Percentiles rank a stretch among this genome's conserved stretches.
Evolutionary conservation across 2,888 invertebrate genomes (phyloP).

Genomic region (Himalopsyche tibetana): DNA sequence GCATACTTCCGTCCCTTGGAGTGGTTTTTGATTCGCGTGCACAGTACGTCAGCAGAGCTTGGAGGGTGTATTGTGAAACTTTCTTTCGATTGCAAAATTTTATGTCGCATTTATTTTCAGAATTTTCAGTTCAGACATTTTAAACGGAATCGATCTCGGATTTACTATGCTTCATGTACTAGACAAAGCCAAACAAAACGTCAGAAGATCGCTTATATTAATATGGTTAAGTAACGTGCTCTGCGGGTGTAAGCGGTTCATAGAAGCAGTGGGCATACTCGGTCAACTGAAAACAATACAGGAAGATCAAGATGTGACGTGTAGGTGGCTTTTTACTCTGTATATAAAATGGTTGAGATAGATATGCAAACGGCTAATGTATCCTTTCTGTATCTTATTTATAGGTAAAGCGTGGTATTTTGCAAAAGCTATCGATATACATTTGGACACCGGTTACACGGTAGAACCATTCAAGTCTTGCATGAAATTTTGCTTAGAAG

Average conservation of each 20-base stretch:
- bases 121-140: constrained; percentile 30
- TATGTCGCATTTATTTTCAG: constrained; percentile 5
- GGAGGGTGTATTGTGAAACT: no score
- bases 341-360: constrained; percentile 4
- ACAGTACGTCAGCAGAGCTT: no score
- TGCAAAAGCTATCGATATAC: constrained; percentile 76
- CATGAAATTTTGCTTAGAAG: constrained; percentile 76
- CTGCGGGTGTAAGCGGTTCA: constrained; percentile 69
- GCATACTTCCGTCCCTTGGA: no score
- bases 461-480: constrained; percentile 75
- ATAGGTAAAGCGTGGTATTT: constrained; percentile 78
- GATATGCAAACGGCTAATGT: background rate
- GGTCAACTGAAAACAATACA: constrained; percentile 38
- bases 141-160: constrained; percentile 47
- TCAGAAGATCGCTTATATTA: constrained; percentile 7
- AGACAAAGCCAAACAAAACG: constrained; percentile 28
- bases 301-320: constrained; percentile 42
- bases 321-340: background rate
- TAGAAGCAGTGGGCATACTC: constrained; percentile 68
- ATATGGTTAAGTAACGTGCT: constrained; percentile 66
- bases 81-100: no score
- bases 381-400: background rate
- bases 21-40: no score
- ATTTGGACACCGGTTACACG: constrained; percentile 79
- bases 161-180: constrained; percentile 47